Evolutionary conservation across 1,140 invertebrate genomes (phyloP).

Genomic region (Caenorhabditis brenneri): DNA sequence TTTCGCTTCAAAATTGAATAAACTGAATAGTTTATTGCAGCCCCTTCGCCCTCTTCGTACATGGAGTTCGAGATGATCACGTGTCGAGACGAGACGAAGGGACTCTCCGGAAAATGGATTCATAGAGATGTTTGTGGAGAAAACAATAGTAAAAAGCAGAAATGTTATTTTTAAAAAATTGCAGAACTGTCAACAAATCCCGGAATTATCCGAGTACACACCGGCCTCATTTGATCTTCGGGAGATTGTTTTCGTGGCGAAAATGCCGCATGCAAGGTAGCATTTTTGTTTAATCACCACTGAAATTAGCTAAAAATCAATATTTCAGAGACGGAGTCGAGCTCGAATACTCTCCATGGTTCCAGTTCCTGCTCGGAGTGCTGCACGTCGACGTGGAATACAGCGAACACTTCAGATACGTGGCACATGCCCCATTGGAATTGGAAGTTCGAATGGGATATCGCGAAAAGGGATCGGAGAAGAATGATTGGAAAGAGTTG

Average conservation of each 20-base stretch:
- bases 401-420: constrained; percentile 64
- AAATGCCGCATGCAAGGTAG: constrained; percentile 87
- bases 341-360: constrained; percentile 92
- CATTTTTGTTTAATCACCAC: too few species aligned
- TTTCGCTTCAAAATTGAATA: too few species aligned
- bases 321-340: constrained; percentile 79
- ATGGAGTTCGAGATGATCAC: constrained; percentile 69
- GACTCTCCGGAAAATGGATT: constrained; percentile 81
- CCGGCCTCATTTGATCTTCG: constrained; percentile 58
- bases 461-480: constrained; percentile 44
- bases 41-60: constrained; percentile 75
- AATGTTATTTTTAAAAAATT: too few species aligned
- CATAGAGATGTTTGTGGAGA: constrained; percentile 75
- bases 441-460: constrained; percentile 68
- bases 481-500: constrained; percentile 72
- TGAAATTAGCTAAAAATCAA: too few species aligned
- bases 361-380: constrained; percentile 92
- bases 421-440: constrained; percentile 24
- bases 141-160: too few species aligned
- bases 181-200: constrained; percentile 60
- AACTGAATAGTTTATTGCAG: too few species aligned
- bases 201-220: constrained; percentile 58
- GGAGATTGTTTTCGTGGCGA: constrained; percentile 67
- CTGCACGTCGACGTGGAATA: constrained; percentile 83
- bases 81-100: constrained; percentile 78